phyloP scores from a whole-genome alignment of 1,140 invertebrate species.

The Bradynema listronoti region DNA sequence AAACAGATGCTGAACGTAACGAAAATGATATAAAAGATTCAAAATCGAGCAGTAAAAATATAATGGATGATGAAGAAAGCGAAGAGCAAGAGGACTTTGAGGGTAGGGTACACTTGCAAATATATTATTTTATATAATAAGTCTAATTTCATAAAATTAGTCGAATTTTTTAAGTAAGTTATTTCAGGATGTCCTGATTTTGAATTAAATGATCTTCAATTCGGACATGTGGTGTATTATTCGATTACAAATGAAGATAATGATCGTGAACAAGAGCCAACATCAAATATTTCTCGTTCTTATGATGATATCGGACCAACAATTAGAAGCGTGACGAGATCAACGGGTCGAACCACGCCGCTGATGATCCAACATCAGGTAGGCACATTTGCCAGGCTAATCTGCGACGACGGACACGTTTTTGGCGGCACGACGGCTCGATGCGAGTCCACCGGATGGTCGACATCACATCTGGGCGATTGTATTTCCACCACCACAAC shows the following conservation, averaged over 20 bases:
- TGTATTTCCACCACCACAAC: constrained; percentile 6
- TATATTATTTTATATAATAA: too few species aligned
- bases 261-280: neutral
- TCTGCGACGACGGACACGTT: constrained; percentile 9
- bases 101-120: too few species aligned
- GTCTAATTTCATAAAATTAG: too few species aligned
- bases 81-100: too few species aligned
- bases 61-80: neutral
- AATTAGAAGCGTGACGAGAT: constrained; percentile 10
- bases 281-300: neutral
- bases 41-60: constrained; percentile 6
- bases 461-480: constrained; percentile 13
- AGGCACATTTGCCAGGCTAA: constrained; percentile 14
- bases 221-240: neutral
- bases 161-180: too few species aligned
- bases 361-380: constrained; percentile 12
- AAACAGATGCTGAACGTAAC: too few species aligned
- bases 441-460: neutral
- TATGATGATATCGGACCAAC: neutral
- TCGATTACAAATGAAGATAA: neutral
- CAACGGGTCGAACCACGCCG: constrained; percentile 6
- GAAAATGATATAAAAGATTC: too few species aligned
- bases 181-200: neutral
- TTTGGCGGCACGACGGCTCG: neutral
- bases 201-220: neutral